A percentile compares a stretch with the other conserved stretches of the same genome.
These are phyloP conservation scores for Lissocephala sabroskyi DNA, from an alignment of 2,888 invertebrate species.

Conservation along the genomic window DNA sequence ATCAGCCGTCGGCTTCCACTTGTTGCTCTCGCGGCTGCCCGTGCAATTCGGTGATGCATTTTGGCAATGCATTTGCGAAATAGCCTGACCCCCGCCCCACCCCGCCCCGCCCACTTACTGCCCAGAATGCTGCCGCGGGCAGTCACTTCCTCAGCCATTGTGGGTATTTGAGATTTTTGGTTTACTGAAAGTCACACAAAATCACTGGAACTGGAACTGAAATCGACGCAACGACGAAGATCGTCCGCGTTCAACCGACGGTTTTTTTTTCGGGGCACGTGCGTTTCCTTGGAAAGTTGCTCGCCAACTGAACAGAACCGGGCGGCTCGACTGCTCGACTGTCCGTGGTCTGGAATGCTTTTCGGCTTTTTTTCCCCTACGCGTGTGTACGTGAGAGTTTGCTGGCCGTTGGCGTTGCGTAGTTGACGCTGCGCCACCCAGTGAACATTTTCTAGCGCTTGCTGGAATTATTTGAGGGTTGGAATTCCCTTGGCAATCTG, in stretches of 20 bases:
- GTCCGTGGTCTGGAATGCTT: constrained; percentile 22
- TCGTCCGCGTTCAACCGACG: too few relatives aligned
- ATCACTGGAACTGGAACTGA: too few relatives aligned
- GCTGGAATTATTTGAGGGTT: too few relatives aligned
- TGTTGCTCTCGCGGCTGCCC: constrained; percentile 50
- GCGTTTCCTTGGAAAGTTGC: constrained; percentile 46
- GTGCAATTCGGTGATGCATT: constrained; percentile 11
- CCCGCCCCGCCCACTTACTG: constrained; percentile 73
- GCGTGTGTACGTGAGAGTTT: constrained; percentile 1
- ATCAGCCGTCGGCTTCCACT: constrained; percentile 33
- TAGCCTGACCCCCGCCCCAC: too few relatives aligned
- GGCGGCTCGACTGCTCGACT: too few relatives aligned
- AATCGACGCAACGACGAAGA: too few relatives aligned
- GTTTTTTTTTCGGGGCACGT: constrained; percentile 24
- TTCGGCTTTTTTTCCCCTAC: constrained; percentile 14
- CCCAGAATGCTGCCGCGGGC: constrained; percentile 76
- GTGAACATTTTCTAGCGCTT: too few relatives aligned
- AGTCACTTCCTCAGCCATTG: constrained; percentile 74
- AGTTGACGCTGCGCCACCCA: too few relatives aligned
- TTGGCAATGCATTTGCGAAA: constrained; percentile 26
- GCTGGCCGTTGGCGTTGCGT: too few relatives aligned
- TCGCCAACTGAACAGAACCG: constrained; percentile 56
- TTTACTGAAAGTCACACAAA: too few relatives aligned
- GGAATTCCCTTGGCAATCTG: too few relatives aligned
- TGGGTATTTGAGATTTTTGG: too few relatives aligned